phyloP scores from a whole-genome alignment of 2,888 invertebrate genomes.

The Pachycephus smyrnensis region DNA sequence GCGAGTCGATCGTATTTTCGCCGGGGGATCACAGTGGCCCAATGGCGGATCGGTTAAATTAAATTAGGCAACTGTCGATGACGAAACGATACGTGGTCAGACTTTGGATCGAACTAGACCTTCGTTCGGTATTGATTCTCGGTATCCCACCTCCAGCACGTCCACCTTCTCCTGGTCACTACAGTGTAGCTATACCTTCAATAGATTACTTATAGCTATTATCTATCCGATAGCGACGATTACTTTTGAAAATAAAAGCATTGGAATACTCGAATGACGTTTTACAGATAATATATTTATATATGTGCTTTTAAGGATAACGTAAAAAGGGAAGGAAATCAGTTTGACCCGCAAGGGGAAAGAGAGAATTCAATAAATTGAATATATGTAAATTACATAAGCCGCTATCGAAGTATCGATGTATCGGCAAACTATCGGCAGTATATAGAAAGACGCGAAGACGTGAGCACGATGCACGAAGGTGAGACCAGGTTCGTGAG shows the following conservation, averaged over 20 bases:
- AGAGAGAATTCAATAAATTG: too few species aligned
- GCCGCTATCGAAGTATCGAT: background rate
- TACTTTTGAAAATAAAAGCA: background rate
- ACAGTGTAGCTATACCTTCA: background rate
- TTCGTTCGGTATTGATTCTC: background rate
- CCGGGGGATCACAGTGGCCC: background rate
- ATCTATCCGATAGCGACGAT: background rate
- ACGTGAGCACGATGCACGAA: slow-evolving; percentile 48
- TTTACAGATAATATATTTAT: background rate
- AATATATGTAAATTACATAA: background rate
- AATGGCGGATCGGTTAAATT: slow-evolving; percentile 15
- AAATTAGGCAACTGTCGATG: slow-evolving; percentile 7
- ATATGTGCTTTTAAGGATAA: background rate
- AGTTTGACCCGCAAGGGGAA: too few species aligned
- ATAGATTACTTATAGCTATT: background rate
- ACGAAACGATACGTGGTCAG: slow-evolving; percentile 12
- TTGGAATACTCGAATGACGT: background rate
- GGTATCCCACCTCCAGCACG: background rate
- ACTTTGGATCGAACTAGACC: slow-evolving; percentile 3
- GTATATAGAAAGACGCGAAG: slow-evolving; percentile 31
- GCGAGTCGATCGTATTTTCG: background rate
- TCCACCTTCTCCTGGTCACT: background rate
- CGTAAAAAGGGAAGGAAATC: too few species aligned
- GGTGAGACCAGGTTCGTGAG: slow-evolving; percentile 30
- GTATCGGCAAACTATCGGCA: slow-evolving; percentile 7